Conservation (phyloP, 37 sponge, comb jelly and placozoan species). For the Beroe ovata region DNA sequence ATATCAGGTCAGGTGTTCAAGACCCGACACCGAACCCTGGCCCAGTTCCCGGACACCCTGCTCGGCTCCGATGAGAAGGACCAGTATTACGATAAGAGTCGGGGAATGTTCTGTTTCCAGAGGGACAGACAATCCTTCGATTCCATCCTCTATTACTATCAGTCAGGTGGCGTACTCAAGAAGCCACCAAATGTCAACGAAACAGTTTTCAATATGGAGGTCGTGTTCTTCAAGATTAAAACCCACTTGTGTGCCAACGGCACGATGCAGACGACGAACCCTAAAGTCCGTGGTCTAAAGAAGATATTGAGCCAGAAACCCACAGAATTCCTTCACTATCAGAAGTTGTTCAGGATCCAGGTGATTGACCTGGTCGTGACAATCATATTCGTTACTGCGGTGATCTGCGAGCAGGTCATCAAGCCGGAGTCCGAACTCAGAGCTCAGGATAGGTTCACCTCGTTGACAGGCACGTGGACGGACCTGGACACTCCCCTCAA, state of each 20-base stretch:
- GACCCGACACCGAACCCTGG: slow-evolving; percentile 23
- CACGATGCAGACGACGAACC: slow-evolving; percentile 51
- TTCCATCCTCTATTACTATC: slow-evolving; percentile 61
- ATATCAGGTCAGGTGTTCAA: slow-evolving; percentile 52
- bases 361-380: slow-evolving; percentile 55
- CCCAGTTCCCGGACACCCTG: slow-evolving; percentile 30
- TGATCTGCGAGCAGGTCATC: slow-evolving; percentile 52
- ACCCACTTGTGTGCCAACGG: not conserved
- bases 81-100: slow-evolving; percentile 15
- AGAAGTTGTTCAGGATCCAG: slow-evolving; percentile 52
- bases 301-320: slow-evolving; percentile 56
- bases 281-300: slow-evolving; percentile 38
- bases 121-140: slow-evolving; percentile 64
- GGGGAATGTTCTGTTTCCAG: slow-evolving; percentile 4
- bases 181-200: slow-evolving; percentile 57
- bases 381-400: slow-evolving; percentile 38
- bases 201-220: slow-evolving; percentile 34
- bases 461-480: slow-evolving; percentile 23
- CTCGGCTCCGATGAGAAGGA: slow-evolving; percentile 64
- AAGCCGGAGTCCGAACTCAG: not conserved
- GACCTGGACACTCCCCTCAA: slow-evolving; percentile 50
- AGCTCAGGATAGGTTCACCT: not conserved
- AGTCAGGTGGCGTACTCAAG: slow-evolving; percentile 27
- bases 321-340: slow-evolving; percentile 56
- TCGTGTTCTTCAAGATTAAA: slow-evolving; percentile 59